Conservation (phyloP, 2,113 vertebrate species). For the Rafetus swinhoei region DNA sequence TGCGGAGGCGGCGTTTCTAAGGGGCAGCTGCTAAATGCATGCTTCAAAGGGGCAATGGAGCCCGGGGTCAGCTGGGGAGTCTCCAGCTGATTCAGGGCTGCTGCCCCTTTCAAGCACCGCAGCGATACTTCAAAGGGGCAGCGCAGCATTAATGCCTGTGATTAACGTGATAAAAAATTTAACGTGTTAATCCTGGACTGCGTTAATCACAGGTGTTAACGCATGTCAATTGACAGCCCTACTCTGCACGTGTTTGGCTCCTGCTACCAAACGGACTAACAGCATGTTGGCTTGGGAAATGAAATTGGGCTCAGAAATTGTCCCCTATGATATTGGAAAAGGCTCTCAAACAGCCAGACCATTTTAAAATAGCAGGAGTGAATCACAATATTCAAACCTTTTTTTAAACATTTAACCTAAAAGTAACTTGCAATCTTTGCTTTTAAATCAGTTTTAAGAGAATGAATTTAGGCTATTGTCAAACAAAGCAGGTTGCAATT, state of each 20-base stretch:
- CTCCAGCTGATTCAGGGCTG: too few species aligned
- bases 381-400: not conserved
- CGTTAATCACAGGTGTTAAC: too few species aligned
- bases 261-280: not conserved
- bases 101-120: too few species aligned
- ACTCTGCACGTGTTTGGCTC: not conserved
- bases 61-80: too few species aligned
- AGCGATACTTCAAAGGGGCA: too few species aligned
- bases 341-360: not conserved
- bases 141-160: too few species aligned
- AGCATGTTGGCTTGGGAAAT: not conserved
- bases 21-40: too few species aligned
- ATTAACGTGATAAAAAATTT: too few species aligned
- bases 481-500: conserved; percentile 38
- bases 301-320: not conserved
- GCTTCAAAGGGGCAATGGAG: too few species aligned
- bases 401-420: not conserved
- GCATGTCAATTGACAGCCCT: too few species aligned
- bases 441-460: not conserved
- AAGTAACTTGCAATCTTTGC: not conserved
- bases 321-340: not conserved
- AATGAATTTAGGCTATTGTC: conserved; percentile 42
- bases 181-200: too few species aligned
- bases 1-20: too few species aligned
- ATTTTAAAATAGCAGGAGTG: not conserved